Evolutionary conservation across 2,797 vertebrate species (phyloP), one percentile per base, ranked within the genome.

Genomic region (Centroberyx gerrardi): DNA sequence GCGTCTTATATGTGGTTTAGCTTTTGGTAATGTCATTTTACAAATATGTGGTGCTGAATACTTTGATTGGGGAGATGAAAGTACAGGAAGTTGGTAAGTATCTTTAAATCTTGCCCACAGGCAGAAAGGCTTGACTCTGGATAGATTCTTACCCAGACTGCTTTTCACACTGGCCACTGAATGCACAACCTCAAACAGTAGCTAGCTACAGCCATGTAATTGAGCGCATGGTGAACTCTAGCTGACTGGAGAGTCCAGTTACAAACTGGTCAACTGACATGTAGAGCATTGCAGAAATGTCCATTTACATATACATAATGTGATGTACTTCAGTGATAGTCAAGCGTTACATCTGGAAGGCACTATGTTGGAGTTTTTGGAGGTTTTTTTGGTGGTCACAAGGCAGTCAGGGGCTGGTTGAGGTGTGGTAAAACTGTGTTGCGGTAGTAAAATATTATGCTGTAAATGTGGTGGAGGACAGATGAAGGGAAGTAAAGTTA

Each of bases 1-100:
- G 62, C 36, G 54, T 59, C 61, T 74, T 67, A 36, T 64, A 65
- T 70, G 64, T 62, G 66, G 60, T 77, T 78, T 62, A 52, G 55
- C 64, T 79, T 65, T 46, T 38, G 56, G 61, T 90, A 78, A 87
- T 82, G 82, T 87, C 81, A 90, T 67, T 74, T 69, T 42, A 54
- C 58, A 86, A 86, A 62, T 46, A 84, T 84, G 68, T 51, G 28
- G 64, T 2, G 22, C 54, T 69, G 59, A 61, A 59, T 70, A 52
- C 72, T 74, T 80, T 69, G 73, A 83, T 72, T 74, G 72, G 62
- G 22, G 74, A 76, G 77, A 83, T 84, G 36, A 86, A 84, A 86
- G 76, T 42, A 58, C 59, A 84, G 71, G 74, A 83, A 84, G 77
- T 64, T 62, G 15, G 42, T 65, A 36, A 54, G 60, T 62, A 51